These are phyloP conservation scores for Agrotis clavis DNA, from an alignment of 2,888 invertebrate species.

Conservation along the genomic window DNA sequence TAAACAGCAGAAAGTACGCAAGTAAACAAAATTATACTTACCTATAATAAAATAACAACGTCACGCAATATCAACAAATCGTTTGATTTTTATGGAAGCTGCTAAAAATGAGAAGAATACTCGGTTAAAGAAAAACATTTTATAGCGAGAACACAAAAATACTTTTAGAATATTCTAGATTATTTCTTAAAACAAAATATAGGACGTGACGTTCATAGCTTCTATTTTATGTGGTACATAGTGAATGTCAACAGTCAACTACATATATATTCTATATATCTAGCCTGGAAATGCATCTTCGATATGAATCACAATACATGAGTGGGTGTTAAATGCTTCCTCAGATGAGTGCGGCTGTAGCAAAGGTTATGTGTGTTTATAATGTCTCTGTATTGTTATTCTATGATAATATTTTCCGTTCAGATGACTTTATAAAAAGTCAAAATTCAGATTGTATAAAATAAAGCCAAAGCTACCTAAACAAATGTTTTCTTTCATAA, in stretches of 20 bases:
- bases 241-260: constrained; percentile 47
- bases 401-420: constrained; percentile 17
- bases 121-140: constrained; percentile 29
- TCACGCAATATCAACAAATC: constrained; percentile 34
- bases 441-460: constrained; percentile 6
- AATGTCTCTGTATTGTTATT: constrained; percentile 29
- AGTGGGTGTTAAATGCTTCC: constrained; percentile 46
- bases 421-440: no score
- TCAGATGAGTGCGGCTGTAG: constrained; percentile 23
- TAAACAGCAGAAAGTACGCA: constrained; percentile 1
- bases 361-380: constrained; percentile 38
- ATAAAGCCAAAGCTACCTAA: neutral
- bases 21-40: constrained; percentile 3
- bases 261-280: constrained; percentile 25
- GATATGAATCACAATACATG: constrained; percentile 38
- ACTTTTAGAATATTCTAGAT: constrained; percentile 37
- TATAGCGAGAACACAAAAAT: constrained; percentile 34
- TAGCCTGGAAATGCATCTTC: constrained; percentile 53
- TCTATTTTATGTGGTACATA: constrained; percentile 23
- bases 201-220: constrained; percentile 26
- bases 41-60: constrained; percentile 16
- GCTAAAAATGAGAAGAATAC: constrained; percentile 32
- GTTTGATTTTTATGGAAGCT: constrained; percentile 26
- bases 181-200: constrained; percentile 37
- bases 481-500: no score